These are phyloP conservation scores for Saccostrea glomerata DNA, from an alignment of 1,140 invertebrate species.

Conservation along the genomic window DNA sequence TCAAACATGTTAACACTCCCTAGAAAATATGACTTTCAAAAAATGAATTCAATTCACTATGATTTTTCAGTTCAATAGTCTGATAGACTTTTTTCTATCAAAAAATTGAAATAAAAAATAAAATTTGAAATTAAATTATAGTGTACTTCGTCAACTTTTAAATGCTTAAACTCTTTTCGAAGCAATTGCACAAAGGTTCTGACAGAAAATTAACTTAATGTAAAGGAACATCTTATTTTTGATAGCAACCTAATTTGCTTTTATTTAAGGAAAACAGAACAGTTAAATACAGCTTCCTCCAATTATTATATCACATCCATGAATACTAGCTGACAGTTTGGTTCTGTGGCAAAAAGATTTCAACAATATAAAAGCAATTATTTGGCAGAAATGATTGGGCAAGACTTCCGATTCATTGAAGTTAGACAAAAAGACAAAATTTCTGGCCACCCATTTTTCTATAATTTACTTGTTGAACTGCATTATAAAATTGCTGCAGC, in stretches of 20 bases:
- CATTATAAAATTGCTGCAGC: not conserved
- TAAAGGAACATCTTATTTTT: not conserved
- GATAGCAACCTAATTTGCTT: not conserved
- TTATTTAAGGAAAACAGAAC: not conserved
- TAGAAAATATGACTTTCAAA: too few relatives aligned
- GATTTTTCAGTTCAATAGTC: not conserved
- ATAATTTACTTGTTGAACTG: not conserved
- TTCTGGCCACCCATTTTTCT: not conserved
- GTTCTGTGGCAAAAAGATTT: not conserved
- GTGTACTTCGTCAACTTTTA: too few relatives aligned
- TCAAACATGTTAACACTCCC: not conserved
- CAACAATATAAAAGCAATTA: constrained; percentile 10
- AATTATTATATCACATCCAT: constrained; percentile 18
- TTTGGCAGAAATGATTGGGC: not conserved
- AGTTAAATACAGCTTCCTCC: not conserved
- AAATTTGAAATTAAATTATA: too few relatives aligned
- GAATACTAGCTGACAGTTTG: not conserved
- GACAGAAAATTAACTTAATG: not conserved
- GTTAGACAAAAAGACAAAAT: not conserved
- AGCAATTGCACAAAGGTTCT: not conserved
- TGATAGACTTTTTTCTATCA: too few relatives aligned
- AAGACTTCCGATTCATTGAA: not conserved
- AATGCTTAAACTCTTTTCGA: too few relatives aligned
- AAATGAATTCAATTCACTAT: not conserved
- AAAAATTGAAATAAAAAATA: too few relatives aligned